Conservation (phyloP, 92 coral and sea anemone species). For the Scolanthus callimorphus region DNA sequence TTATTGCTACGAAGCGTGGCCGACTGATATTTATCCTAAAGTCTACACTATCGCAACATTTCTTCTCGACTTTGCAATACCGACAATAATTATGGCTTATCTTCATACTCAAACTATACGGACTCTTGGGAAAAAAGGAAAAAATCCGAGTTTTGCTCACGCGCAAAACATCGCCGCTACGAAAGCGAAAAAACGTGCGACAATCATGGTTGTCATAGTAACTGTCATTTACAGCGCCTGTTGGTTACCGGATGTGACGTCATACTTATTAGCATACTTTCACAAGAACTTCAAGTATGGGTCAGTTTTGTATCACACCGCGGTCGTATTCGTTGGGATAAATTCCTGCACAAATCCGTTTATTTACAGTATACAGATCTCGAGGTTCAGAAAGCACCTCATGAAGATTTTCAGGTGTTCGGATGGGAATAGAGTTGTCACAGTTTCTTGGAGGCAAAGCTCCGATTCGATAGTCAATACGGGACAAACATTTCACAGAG, state of each 20-base stretch:
- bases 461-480: too few relatives aligned
- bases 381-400: slow-evolving; percentile 16
- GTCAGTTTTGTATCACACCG: slow-evolving; percentile 25
- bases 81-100: slow-evolving; percentile 4
- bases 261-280: slow-evolving; percentile 11
- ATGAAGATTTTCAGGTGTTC: not conserved
- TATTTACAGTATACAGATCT: slow-evolving; percentile 21
- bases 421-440: not conserved
- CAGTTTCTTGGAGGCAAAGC: too few relatives aligned
- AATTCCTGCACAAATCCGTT: slow-evolving; percentile 35
- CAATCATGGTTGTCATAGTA: slow-evolving; percentile 25
- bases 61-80: slow-evolving; percentile 11
- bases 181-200: slow-evolving; percentile 5
- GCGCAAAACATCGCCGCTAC: slow-evolving; percentile 7
- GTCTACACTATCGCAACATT: slow-evolving; percentile 8
- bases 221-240: slow-evolving; percentile 17
- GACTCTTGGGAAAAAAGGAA: not conserved
- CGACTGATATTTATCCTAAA: not conserved
- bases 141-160: not conserved
- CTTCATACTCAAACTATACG: slow-evolving; percentile 2
- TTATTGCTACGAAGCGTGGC: slow-evolving; percentile 17
- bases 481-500: too few relatives aligned
- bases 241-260: slow-evolving; percentile 30
- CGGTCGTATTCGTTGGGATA: slow-evolving; percentile 26
- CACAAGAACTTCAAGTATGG: slow-evolving; percentile 19